Percentiles rank a stretch among this genome's conserved stretches.
These are phyloP conservation scores for Melanotus villosus DNA, from an alignment of 2,888 invertebrate genomes.

Conservation along the genomic window DNA sequence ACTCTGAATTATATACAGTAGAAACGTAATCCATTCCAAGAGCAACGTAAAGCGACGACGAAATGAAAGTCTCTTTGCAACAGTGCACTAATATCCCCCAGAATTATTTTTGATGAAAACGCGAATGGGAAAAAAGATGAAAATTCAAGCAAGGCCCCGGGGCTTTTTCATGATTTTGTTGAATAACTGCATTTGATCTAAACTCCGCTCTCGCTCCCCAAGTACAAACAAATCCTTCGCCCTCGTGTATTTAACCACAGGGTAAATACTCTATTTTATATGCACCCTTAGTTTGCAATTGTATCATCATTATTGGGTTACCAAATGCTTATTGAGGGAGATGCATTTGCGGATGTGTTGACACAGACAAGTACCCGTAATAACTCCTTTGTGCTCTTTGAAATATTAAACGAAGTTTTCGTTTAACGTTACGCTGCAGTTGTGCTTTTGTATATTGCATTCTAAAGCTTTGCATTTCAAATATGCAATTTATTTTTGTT, in stretches of 20 bases:
- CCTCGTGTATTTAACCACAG: constrained; percentile 33
- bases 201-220: constrained; percentile 14
- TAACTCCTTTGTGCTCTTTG: neutral
- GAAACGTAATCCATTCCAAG: constrained; percentile 25
- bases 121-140: constrained; percentile 5
- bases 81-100: neutral
- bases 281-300: constrained; percentile 54
- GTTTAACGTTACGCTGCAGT: neutral
- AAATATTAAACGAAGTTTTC: neutral
- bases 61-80: constrained; percentile 4
- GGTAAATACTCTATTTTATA: constrained; percentile 48
- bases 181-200: constrained; percentile 25
- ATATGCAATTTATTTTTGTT: neutral
- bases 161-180: constrained; percentile 16
- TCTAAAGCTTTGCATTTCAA: neutral
- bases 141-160: constrained; percentile 6
- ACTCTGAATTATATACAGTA: constrained; percentile 28
- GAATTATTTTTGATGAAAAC: neutral
- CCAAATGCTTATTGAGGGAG: constrained; percentile 43
- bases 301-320: constrained; percentile 55
- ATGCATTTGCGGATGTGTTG: constrained; percentile 43
- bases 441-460: neutral
- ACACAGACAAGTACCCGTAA: constrained; percentile 29
- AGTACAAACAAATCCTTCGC: constrained; percentile 29
- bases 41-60: neutral